Conservation (phyloP, 2,888 invertebrate genomes). For the Drosophila rubida region DNA sequence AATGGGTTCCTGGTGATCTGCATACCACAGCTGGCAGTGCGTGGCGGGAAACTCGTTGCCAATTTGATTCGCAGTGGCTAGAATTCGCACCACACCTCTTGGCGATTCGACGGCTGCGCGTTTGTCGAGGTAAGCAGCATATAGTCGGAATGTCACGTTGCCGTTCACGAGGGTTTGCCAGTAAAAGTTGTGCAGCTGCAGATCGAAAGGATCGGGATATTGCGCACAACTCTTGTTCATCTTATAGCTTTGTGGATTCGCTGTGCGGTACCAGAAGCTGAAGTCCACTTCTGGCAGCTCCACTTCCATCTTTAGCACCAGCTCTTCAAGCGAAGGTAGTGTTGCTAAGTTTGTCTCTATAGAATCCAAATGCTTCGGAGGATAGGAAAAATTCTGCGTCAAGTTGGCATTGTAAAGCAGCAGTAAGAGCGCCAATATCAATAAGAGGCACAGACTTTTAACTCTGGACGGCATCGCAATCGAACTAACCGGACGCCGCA, state of each 20-base stretch:
- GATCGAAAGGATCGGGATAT: constrained; percentile 93
- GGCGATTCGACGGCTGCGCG: constrained; percentile 87
- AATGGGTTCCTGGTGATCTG: constrained; percentile 90
- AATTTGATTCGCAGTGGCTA: constrained; percentile 94
- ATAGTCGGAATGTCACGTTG: constrained; percentile 94
- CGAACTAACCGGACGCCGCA: not conserved
- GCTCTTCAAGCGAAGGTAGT: constrained; percentile 16
- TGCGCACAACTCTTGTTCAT: constrained; percentile 87
- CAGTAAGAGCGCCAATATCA: constrained; percentile 34
- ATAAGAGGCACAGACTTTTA: not conserved
- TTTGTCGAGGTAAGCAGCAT: constrained; percentile 94
- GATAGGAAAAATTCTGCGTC: not conserved
- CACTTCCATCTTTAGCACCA: constrained; percentile 49
- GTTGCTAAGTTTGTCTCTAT: not conserved
- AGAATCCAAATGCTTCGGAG: not conserved
- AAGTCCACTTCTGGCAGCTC: constrained; percentile 68
- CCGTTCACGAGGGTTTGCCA: constrained; percentile 93
- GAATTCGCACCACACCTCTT: constrained; percentile 90
- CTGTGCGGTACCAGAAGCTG: constrained; percentile 59
- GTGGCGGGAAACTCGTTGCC: constrained; percentile 87
- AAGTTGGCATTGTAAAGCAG: constrained; percentile 22
- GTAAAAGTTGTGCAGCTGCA: constrained; percentile 96
- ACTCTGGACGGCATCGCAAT: not conserved
- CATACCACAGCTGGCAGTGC: constrained; percentile 95
- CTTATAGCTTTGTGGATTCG: constrained; percentile 52